Evolutionary conservation across 2,888 invertebrate genomes (phyloP), one percentile per base, ranked within the genome.

Genomic region (Suillia variegata): DNA sequence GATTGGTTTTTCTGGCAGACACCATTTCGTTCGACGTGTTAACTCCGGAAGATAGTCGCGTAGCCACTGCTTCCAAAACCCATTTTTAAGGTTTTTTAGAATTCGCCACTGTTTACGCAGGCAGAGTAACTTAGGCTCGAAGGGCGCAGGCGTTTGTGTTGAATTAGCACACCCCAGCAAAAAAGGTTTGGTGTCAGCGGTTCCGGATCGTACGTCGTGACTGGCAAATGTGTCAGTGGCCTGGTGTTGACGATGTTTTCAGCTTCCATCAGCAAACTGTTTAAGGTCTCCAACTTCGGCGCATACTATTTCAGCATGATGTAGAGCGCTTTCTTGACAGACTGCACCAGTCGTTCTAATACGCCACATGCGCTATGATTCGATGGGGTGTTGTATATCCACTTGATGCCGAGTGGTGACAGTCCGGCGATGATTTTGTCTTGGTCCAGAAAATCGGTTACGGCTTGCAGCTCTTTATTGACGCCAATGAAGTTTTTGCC

Each of bases 311-410:
- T 62, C 48, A 67, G 33, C 45, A 59, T 54, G 0, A 15, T 22
- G 2, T 12, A 47, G 2, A 67, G 13, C 2, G 56, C 20, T 15
- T 21, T 24, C 50, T 63, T 65, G 0, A 64, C 61, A 1, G 60
- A 64, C 26, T 56, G 65, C 0, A 67, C 59, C 0, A 67, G 18
- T 17, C 62, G 26, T n/a, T 65, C 63, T 70, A 70, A 72, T 20
- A 62, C 55, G 0, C 69, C 71, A 4, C 68, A 68, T 52, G 63
- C 65, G 15, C 53, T 45, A 1, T 63, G 67, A 18, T 63, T 42
- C 2, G 47, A 24, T n/a, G 66, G 64, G 1, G 58, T 61, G 45
- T 64, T 64, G 18, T 61, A 67, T 2, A 47, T 49, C 62, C 57
- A 57, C 10, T 57, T 54, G 1, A 60, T 56, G 31, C 56, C 54